A percentile compares a stretch with the other conserved stretches of the same genome.
Evolutionary conservation across 2,888 invertebrate species (phyloP).

Genomic region (Latrodectus elegans): DNA sequence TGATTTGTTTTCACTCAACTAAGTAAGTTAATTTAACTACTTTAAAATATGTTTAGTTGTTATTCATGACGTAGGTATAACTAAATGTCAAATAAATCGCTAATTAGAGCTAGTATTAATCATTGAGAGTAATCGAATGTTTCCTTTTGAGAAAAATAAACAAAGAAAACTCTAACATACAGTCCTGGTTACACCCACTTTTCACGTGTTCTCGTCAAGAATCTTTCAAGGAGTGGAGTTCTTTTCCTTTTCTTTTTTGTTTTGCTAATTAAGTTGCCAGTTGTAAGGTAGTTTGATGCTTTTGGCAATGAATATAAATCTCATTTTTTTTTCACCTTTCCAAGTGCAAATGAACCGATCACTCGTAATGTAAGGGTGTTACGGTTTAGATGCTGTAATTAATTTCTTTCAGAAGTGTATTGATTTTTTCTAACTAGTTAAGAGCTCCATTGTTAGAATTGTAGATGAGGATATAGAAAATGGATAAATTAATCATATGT

Average conservation of each 20-base stretch:
- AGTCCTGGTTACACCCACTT: constrained; percentile 30
- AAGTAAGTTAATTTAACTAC: too few species aligned
- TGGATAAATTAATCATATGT: too few species aligned
- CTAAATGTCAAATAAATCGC: neutral
- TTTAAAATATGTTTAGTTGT: neutral
- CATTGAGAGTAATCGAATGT: neutral
- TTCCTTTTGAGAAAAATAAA: neutral
- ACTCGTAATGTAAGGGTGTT: neutral
- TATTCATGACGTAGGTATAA: neutral
- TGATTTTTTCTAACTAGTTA: too few species aligned
- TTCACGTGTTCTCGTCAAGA: constrained; percentile 25
- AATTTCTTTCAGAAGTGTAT: too few species aligned
- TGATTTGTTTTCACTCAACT: too few species aligned
- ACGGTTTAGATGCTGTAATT: too few species aligned
- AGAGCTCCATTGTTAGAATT: too few species aligned
- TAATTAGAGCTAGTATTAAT: neutral
- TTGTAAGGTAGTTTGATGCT: constrained; percentile 5
- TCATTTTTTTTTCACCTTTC: constrained; percentile 33
- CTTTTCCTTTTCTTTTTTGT: neutral
- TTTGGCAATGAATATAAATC: constrained; percentile 41
- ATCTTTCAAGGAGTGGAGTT: constrained; percentile 48
- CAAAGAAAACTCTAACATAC: constrained; percentile 20
- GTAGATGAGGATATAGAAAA: too few species aligned
- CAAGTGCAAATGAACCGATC: constrained; percentile 43
- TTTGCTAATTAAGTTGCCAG: constrained; percentile 63